Evolutionary conservation across 2,888 invertebrate species (phyloP), one percentile per base, ranked within the genome.

Genomic region (Epiblema foenella): DNA sequence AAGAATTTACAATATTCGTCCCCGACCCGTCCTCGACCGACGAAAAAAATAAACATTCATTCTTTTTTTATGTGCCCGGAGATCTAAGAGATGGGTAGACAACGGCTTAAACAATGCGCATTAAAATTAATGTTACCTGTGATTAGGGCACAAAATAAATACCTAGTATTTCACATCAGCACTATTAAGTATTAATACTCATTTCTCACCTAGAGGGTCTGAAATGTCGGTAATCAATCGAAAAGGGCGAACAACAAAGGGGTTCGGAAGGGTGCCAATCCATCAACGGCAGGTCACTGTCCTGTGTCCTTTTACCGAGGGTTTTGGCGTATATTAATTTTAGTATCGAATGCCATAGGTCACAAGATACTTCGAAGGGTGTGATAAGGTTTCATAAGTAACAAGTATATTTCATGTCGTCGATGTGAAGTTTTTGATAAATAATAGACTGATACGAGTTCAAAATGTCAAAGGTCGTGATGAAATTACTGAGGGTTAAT

Each of bases 211-310:
- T 37, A 54, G 46, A 88, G 87, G 89, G 88, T 78, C 88, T 85
- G 85, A 90, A 92, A 91, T 89, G 90, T 87, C 89, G 85, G 85
- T 89, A 91, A 91, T 92, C 91, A 91, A 93, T 91, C 85, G 89
- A 74, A 68, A 69, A 70, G 74, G 68, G 66, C 64, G 65, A 62
- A 56, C 68, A 60, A 67, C 66, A 68, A 70, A 74, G 65, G 68
- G 62, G 57, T 68, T 71, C 57, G 82, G 86, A 89, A 91, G 89
- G 89, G 89, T 88, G 85, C 86, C 88, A 86, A 91, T 92, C 89
- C 90, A 88, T 90, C 90, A 90, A 81, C 77, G 76, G 72, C 75
- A 66, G 65, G 70, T 70, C 70, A 70, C 59, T 70, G 65, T 70
- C 70, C 70, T 60, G 33, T 59, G 70, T 68, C 64, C 64, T 64